Base-by-base conservation (phyloP, 2,113 vertebrate genomes). In the Toxotes jaculatrix region DNA sequence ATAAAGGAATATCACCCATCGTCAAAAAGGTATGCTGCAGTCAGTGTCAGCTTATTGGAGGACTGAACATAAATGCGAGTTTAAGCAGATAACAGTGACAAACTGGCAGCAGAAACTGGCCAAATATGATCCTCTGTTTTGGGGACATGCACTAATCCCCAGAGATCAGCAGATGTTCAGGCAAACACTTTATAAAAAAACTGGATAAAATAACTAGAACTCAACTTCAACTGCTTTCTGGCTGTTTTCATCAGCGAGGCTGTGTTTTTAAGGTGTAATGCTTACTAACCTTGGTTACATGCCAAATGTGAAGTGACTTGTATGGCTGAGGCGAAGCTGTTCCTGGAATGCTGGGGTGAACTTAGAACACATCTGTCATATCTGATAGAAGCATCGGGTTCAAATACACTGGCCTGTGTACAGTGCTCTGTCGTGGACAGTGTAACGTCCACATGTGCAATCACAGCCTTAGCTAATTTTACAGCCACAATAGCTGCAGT, bases 91-190 rank as follows among this genome's bases (percentile, higher is more conserved):
- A 27, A 73, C 60, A 82, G 31, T 6, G 31, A 69, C 27, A 27
- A 47, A 82, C 43, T 85, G 74, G 83, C 60, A 73, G 53, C 78
- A 49, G 43, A 34, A 31, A 27, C 17, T 40, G 4, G 67, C 16
- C 49, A 23, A 62, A 84, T 53, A n/a, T 61, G 57, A 86, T 85
- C 62, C 69, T 42, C 61, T 32, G 21, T 73, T 86, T 77, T 69
- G 55, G 27, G 74, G 40, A 86, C 71, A 66, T 47, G 66, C 47
- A 43, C 43, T 87, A 81, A 91, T 88, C 83, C 74, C 4, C 51
- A 53, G 57, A 73, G 17, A 19, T 78, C 9, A 10, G 60, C 78
- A 82, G 73, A 89, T 91, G 83, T 83, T 84, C 70, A 63, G 21
- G 43, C 31, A 31, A 11, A n/a, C 8, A 51, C 23, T 74, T 61